These are phyloP conservation scores for Bufotes viridis DNA, from an alignment of 2,797 vertebrate species.

Conservation along the genomic window DNA sequence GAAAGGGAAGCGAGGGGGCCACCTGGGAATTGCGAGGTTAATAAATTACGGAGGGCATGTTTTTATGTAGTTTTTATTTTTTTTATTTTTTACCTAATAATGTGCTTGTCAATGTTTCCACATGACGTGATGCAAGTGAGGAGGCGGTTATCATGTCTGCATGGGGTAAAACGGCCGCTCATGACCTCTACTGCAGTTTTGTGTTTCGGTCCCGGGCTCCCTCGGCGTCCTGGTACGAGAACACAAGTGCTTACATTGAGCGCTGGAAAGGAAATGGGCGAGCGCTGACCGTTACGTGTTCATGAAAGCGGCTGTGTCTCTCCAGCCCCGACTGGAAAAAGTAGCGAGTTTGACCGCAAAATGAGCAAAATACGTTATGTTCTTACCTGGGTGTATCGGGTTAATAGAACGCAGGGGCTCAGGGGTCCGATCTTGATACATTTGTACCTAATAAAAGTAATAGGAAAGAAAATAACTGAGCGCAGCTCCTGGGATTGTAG, in stretches of 20 bases:
- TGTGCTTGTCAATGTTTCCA: background rate
- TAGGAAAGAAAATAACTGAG: background rate
- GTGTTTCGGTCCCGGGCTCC: background rate
- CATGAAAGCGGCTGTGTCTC: conserved; percentile 16
- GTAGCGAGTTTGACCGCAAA: background rate
- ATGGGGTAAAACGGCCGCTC: background rate
- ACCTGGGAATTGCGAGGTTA: background rate
- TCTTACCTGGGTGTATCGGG: background rate
- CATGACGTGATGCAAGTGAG: background rate
- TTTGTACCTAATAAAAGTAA: background rate
- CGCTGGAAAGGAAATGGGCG: background rate
- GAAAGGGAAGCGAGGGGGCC: no score
- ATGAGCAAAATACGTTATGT: background rate
- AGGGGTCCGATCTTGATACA: background rate
- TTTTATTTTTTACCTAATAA: background rate
- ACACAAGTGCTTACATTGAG: conserved; percentile 1
- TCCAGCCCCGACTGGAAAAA: background rate
- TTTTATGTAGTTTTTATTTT: background rate
- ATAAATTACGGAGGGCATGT: background rate
- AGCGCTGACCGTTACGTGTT: background rate
- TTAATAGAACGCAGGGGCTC: background rate
- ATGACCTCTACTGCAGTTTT: background rate
- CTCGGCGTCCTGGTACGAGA: background rate
- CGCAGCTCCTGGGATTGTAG: background rate
- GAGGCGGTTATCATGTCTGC: background rate